Base-by-base conservation (phyloP, 2,888 invertebrate genomes). In the Volucella inanis region DNA sequence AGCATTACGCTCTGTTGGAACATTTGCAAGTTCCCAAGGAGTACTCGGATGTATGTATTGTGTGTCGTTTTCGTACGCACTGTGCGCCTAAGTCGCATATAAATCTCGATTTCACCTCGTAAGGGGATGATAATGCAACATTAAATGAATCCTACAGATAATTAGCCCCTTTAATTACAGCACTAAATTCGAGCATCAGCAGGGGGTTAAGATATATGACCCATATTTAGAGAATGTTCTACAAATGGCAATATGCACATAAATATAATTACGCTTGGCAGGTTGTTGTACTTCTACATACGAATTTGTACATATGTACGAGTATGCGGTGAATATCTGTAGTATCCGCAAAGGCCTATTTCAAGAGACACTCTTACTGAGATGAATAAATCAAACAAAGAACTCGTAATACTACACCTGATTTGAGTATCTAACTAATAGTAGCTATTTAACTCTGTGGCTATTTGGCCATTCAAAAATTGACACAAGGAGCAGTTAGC, bases 221-320 rank as follows among this genome's bases (percentile, higher is more conserved):
- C 85, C 85, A 85, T 77, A 85, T 85, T 68, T 62, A 12, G 72
- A 67, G 54, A 77, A 72, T 85, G 85, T 85, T 85, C 52, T 76
- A 85, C 85, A 85, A 85, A 85, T 85, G 85, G 81, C 81, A 85
- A 77, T 59, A 68, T 81, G 81, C 61, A 68, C 85, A 85, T 85
- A 85, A 85, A 85, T 85, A 85, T 81, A 85, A 85, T 85, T 85
- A 85, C 52, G 62, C 65, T 54, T 85, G 85, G 81, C 85, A 85
- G 85, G 81, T 85, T 80, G 78, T 71, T 65, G 65, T 6, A 6
- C 31, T 31, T 31, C 6, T 31, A 31, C 31, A 31, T 31, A 31
- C 6, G 31, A 31, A 1, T 31, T 0, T 31, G 31, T 31, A 31
- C 31, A 31, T 31, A 31, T 31, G 1, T 22, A 22, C 18, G 18